phyloP scores from a whole-genome alignment of 2,113 vertebrate genomes.

The Pimephales promelas region DNA sequence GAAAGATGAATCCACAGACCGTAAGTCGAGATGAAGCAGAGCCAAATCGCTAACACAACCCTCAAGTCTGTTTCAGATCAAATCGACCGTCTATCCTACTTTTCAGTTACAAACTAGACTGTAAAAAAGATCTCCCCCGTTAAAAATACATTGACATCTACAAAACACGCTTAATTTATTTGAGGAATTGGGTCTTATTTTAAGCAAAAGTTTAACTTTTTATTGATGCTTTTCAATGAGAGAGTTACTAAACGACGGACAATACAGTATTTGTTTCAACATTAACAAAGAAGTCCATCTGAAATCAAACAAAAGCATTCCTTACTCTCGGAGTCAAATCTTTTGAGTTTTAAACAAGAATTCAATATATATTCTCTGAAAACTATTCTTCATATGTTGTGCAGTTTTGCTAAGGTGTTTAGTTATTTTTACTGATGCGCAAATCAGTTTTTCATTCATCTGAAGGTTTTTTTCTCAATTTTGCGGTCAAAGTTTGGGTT shows the following conservation, averaged over 20 bases:
- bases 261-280: too few relatives aligned
- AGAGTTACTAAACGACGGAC: too few relatives aligned
- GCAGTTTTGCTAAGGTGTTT: background rate
- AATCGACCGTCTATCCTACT: background rate
- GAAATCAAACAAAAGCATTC: too few relatives aligned
- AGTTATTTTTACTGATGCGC: background rate
- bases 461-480: background rate
- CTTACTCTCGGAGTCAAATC: background rate
- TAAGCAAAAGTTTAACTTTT: background rate
- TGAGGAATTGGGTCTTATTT: background rate
- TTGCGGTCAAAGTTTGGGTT: background rate
- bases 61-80: background rate
- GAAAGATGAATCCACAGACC: slow-evolving; percentile 94
- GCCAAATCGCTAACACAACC: too few relatives aligned
- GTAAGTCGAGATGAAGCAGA: slow-evolving; percentile 75
- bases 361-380: background rate
- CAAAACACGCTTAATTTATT: background rate
- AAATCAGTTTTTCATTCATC: background rate
- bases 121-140: background rate
- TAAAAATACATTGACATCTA: background rate
- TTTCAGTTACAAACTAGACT: background rate
- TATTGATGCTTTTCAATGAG: too few relatives aligned
- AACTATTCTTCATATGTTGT: background rate
- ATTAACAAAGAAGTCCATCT: too few relatives aligned
- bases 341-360: background rate